Base-by-base conservation (phyloP, 2,797 vertebrate species). In the Sitta carolinensis region DNA sequence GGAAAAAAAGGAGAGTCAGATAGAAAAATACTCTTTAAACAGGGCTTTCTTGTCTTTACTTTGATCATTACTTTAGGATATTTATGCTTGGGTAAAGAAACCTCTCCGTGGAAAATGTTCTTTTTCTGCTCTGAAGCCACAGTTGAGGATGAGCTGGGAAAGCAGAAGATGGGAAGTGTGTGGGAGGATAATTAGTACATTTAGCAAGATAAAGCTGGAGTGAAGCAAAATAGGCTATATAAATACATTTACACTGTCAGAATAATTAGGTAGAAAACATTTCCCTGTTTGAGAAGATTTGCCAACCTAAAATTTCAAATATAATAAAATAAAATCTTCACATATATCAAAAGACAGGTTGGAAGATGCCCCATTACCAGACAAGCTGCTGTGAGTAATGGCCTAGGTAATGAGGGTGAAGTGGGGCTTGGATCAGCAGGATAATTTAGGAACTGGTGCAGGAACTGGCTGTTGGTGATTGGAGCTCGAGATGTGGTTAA, bases 201-300 rank as follows among this genome's bases (percentile, higher is more conserved):
- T 95, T 95, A 88, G 83, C 83, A 84, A 88, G 77, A 69, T 76
- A 84, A 88, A 84, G 78, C 66, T 86, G 69, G 38, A 83, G 36
- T 30, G 36, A 50, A 48, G 63, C 14, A 42, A 45, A 81, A 81
- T 34, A 77, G 68, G 16, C 62, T 72, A 58, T 73, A 79, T 67
- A 82, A 92, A 82, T 79, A 52, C 59, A 40, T 89, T 73, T 79
- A 11, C 63, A 25, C 70, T 87, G 75, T 83, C 84, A 47, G 50
- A 67, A 15, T 51, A 55, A 88, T 93, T 82, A 51, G 23, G 26
- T 57, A 36, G 27, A 64, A 87, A 82, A 77, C 0, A 0, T 70
- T 79, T 58, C 52, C 34, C 59, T 63, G 21, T 30, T 54, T 40
- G 30, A 84, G 67, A 68, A 48, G 40, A 42, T 79, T 89, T 61